Evolutionary conservation across 2,113 vertebrate species (phyloP), one percentile per base, ranked within the genome.

Genomic region (Onychostoma macrolepis): DNA sequence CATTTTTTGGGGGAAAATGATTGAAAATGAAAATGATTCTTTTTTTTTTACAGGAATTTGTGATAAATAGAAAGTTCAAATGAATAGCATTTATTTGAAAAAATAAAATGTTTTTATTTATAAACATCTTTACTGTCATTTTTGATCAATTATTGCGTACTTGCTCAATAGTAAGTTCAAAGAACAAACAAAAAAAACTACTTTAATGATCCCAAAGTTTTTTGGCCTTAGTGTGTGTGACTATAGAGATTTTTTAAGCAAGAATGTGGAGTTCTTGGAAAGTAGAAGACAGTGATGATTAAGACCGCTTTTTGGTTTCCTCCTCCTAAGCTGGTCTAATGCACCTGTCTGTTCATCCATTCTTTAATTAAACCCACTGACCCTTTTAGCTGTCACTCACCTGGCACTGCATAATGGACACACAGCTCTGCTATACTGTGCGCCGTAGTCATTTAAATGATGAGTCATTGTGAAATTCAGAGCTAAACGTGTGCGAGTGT

Each of bases 311-410:
- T 45, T 72, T 45, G 21, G 2, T 61, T 43, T 80, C 53, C 53
- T 56, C 50, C 50, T 43, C 33, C 41, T 80, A 63, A 80, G 50
- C 53, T 19, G 50, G 19, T 58, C 21, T 58, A 58, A 58, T 41
- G 78, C 53, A 26, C 19, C 53, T 80, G 53, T 61, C 78, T 61
- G 78, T 63, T 80, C 21, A 41, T 80, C 53, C 78, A 8, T 53
- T 80, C 78, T 63, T 63, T 63, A 80, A 80, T 80, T 80, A 63
- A 63, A 58, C 21, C 30, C 78, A 80, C 33, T 41, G 78, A 63
- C 78, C 78, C 78, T 63, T 80, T 80, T 61, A 80, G 56, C 78
- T 80, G 50, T 80, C 78, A 81, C 38, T 81, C 79, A 81, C 38
- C 79, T 43, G 36, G n/a, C 24, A 12, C 79, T 28, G 15, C n/a